Evolutionary conservation across 2,888 invertebrate species (phyloP).

Genomic region (Lepetodrilus schrolli): DNA sequence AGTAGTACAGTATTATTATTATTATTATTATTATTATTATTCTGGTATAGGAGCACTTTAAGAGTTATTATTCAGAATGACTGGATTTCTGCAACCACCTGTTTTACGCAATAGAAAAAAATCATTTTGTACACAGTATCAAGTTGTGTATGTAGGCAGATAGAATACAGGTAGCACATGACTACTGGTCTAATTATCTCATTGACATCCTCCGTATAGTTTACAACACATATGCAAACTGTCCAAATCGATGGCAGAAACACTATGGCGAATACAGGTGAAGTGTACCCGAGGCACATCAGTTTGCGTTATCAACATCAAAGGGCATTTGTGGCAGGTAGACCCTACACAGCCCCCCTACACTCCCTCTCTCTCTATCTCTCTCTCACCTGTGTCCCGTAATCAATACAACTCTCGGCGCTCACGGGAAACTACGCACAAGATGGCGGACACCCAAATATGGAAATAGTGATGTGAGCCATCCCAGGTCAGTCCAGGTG

Average conservation of each 20-base stretch:
- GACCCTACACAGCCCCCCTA: too few relatives aligned
- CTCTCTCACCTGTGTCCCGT: background rate
- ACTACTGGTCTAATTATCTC: background rate
- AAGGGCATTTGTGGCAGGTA: background rate
- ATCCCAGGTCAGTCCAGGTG: constrained; percentile 4
- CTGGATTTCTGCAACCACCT: too few relatives aligned
- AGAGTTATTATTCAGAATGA: too few relatives aligned
- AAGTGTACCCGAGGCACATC: background rate
- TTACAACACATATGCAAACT: background rate
- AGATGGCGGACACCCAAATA: constrained; percentile 19
- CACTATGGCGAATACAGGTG: background rate
- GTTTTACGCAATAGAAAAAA: too few relatives aligned
- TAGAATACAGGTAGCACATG: too few relatives aligned
- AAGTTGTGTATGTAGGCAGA: too few relatives aligned
- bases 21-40: too few relatives aligned
- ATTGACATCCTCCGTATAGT: background rate
- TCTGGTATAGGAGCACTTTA: too few relatives aligned
- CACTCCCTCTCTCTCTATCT: too few relatives aligned
- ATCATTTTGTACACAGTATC: too few relatives aligned
- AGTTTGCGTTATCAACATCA: constrained; percentile 15
- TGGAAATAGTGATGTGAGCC: constrained; percentile 20
- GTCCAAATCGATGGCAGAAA: background rate
- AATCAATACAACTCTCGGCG: background rate
- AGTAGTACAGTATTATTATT: too few relatives aligned
- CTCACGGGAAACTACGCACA: constrained; percentile 17